Base-by-base conservation (phyloP, 2,888 invertebrate genomes). In the Orthonychiurus folsomi region DNA sequence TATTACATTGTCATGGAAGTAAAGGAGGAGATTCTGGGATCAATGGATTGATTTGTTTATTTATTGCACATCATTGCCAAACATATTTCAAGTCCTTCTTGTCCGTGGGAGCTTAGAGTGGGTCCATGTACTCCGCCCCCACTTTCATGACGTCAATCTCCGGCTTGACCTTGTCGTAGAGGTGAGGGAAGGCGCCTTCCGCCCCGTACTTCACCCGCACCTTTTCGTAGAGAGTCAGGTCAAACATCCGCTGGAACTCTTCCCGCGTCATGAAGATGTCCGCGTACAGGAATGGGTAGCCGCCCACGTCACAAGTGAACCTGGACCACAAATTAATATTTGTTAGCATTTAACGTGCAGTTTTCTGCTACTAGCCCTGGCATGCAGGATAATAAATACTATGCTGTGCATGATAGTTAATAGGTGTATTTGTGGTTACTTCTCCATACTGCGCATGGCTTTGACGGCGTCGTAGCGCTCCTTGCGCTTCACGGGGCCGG, bases 211-310 rank as follows among this genome's bases (percentile, higher is more conserved):
- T 83, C 72, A 74, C 78, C 63, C 85, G 78, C 1, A 84, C 85
- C 26, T 75, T 74, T 67, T 85, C 83, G 71, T 86, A 86, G 66
- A 85, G 75, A 0, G 79, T 79, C 72, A 86, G 75, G 76, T 86
- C 86, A 72, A 86, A 86, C 86, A 86, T 86, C 70, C 80, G 78
- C 68, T 82, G 82, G 73, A 86, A 85, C 73, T 86, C 86, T 26
- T 80, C 75, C 18, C 78, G 76, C 0, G 79, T 82, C 86, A 86
- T 86, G 71, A 85, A 86, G 50, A 84, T 85, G 73, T 86, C 86
- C 0, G 86, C 86, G 68, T 86, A 86, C 23, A 86, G 75, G 74
- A 86, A 86, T 2, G 85, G 83, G 73, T 81, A 85, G 0, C 86
- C 86, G 0, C 85, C 85, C 1, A 85, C 81, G 37, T 85, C 81